These are phyloP conservation scores for Zaprionus davidi DNA, from an alignment of 1,140 invertebrate species.

Conservation along the genomic window DNA sequence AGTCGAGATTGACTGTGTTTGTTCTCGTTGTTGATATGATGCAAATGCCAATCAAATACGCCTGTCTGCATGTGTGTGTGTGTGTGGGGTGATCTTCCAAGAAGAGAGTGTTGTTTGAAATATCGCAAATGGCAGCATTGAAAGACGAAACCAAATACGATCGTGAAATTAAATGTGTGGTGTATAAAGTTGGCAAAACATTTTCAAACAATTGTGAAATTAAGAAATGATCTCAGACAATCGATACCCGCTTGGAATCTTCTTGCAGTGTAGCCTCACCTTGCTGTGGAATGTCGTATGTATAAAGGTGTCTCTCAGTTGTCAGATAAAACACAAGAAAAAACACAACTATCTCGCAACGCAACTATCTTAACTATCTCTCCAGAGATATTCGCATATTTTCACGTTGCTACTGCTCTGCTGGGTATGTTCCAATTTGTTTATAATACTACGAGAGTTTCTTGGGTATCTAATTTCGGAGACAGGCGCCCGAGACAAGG, in stretches of 20 bases:
- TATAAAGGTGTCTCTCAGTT: slow-evolving; percentile 21
- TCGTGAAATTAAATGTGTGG: not conserved
- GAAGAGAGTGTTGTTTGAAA: slow-evolving; percentile 18
- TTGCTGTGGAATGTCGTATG: slow-evolving; percentile 20
- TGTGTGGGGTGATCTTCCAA: slow-evolving; percentile 17
- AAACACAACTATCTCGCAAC: slow-evolving; percentile 12
- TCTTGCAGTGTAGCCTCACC: not conserved
- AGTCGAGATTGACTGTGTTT: slow-evolving; percentile 45
- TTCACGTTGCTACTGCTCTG: slow-evolving; percentile 24
- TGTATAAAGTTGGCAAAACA: not conserved
- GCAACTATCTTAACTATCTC: slow-evolving; percentile 25
- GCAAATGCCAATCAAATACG: slow-evolving; percentile 17
- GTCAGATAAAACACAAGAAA: slow-evolving; percentile 37
- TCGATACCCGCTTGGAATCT: not conserved
- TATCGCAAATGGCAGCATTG: slow-evolving; percentile 19
- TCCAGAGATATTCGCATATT: slow-evolving; percentile 40
- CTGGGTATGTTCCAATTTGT: slow-evolving; percentile 7
- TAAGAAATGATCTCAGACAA: not conserved
- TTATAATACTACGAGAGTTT: slow-evolving; percentile 50
- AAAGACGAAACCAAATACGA: slow-evolving; percentile 18
- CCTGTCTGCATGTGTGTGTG: not conserved
- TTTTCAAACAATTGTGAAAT: slow-evolving; percentile 2
- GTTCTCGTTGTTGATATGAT: slow-evolving; percentile 5
- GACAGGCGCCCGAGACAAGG: slow-evolving; percentile 20
- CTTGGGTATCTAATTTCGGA: slow-evolving; percentile 54